Base-by-base conservation (phyloP, 1,140 invertebrate species). In the Conus betulinus region DNA sequence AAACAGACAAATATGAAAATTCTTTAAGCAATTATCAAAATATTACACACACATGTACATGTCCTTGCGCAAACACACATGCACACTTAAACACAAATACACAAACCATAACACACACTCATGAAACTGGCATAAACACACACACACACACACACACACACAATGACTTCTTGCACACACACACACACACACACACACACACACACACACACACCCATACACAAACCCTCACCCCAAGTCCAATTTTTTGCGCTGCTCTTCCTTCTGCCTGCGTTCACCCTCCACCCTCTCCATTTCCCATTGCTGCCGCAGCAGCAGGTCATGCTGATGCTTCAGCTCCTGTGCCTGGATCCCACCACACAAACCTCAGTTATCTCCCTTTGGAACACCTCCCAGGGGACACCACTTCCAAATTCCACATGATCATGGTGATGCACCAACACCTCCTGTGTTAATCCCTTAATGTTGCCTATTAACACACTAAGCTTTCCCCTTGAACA, bases 251-350 rank as follows among this genome's bases (percentile, higher is more conserved):
- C 93, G 89, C 74, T 89, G 89, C 52, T 91, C 83, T 71, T 94
- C 93, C 88, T 93, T 92, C 74, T 90, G 67, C 79, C 89, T 90
- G 71, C 94, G 91, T 39, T 94, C 82, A 67, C 93, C 94, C 83
- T 95, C 94, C 27, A 95, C 87, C 27, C 90, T 90, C 67, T 93
- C 93, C 76, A 95, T 88, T 76, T 94, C 90, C 94, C 94, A 94
- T 78, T 94, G 94, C 85, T 95, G 90, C 86, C 87, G 91, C 78
- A 93, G 86, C 63, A 95, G 87, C 11, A 90, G 87, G 51, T 95
- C 94, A 87, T 95, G 92, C 81, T 95, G 91, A 13, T 90, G 87
- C 60, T 93, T 94, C 87, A 94, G 89, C 79, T 88, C 89, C 23
- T 93, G 91, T 20, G 93, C 92, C 94, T 95, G 82, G 55, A 67